These are phyloP conservation scores for Oostethus manadensis DNA, from an alignment of 2,113 vertebrate genomes.

Conservation along the genomic window DNA sequence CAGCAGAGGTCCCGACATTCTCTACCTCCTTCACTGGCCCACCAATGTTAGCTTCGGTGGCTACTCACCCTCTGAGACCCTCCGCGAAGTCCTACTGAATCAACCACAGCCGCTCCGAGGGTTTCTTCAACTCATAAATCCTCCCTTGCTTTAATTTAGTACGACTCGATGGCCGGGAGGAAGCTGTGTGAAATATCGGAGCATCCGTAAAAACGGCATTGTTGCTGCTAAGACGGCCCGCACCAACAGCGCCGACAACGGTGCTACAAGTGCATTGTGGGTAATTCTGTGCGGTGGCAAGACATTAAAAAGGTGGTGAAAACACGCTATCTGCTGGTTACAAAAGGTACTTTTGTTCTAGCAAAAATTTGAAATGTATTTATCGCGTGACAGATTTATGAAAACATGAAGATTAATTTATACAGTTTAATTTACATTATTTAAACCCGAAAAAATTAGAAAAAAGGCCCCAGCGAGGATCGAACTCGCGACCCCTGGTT, in stretches of 20 bases:
- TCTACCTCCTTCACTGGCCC: constrained; percentile 19
- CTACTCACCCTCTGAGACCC: constrained; percentile 61
- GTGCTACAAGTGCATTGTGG: constrained; percentile 58
- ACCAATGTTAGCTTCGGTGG: constrained; percentile 40
- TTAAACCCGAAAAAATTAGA: too few species aligned
- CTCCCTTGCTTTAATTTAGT: background rate
- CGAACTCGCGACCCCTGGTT: too few species aligned
- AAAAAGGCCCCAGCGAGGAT: too few species aligned
- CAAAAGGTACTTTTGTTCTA: background rate
- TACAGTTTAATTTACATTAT: too few species aligned
- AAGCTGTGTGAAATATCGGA: constrained; percentile 33
- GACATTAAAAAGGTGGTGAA: background rate
- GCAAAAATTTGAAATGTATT: too few species aligned
- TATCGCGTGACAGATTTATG: too few species aligned
- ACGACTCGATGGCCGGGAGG: constrained; percentile 9
- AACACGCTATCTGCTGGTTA: constrained; percentile 35
- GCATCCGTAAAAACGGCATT: constrained; percentile 67
- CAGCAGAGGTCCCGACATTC: constrained; percentile 54
- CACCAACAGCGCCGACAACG: constrained; percentile 52
- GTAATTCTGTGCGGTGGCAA: constrained; percentile 32
- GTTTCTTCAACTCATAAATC: constrained; percentile 11
- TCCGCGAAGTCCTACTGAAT: constrained; percentile 13
- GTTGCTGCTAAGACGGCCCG: constrained; percentile 53
- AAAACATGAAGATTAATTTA: too few species aligned
- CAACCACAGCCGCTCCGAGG: background rate